Conservation (phyloP, 2,113 vertebrate genomes). For the Pithys albifrons region DNA sequence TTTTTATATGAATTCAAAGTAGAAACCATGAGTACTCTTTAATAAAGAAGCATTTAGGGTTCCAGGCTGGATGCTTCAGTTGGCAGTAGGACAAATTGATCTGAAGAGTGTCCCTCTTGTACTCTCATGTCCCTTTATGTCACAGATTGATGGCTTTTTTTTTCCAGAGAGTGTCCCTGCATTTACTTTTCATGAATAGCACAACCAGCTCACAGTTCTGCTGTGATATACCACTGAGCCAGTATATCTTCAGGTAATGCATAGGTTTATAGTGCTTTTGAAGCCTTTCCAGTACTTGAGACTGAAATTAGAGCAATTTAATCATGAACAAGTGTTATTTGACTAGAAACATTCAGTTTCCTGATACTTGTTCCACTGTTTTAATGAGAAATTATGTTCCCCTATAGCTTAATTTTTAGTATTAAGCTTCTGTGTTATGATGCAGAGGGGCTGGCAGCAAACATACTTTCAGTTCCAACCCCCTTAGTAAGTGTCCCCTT, state of each 20-base stretch:
- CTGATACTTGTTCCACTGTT: background rate
- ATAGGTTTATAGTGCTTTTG: background rate
- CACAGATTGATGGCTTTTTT: conserved; percentile 50
- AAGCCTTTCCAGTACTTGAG: background rate
- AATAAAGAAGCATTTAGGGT: conserved; percentile 45
- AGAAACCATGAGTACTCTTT: background rate
- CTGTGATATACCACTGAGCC: background rate
- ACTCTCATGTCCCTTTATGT: conserved; percentile 62
- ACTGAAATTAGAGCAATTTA: background rate
- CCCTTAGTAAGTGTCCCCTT: background rate
- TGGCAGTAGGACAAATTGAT: conserved; percentile 62
- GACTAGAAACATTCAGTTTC: background rate
- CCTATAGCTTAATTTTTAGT: background rate
- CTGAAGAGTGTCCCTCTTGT: conserved; percentile 47
- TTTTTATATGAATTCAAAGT: conserved; percentile 24
- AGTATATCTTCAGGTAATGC: background rate
- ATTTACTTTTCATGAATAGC: conserved; percentile 36
- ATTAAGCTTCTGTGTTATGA: background rate
- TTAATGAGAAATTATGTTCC: background rate
- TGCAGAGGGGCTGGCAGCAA: background rate
- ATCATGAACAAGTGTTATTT: background rate
- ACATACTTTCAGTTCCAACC: background rate
- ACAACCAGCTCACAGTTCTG: background rate
- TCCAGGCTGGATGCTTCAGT: conserved; percentile 46
- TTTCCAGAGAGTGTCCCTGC: conserved; percentile 15